phyloP scores from a whole-genome alignment of 1,140 invertebrate species.

The Heliothis virescens region DNA sequence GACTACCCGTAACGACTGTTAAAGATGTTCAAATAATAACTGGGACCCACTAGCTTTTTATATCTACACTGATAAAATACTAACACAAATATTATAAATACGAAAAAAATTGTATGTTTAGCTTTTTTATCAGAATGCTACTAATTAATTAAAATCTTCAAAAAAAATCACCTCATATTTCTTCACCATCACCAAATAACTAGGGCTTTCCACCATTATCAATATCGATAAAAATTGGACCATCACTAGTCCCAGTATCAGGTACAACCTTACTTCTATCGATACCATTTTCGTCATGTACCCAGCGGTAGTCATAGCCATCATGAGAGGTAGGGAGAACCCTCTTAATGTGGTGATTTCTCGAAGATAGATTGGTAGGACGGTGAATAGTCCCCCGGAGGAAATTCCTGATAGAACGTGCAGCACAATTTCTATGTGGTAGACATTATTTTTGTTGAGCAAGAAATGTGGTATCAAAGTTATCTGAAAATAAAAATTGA shows the following conservation, averaged over 20 bases:
- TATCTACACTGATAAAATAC: too few species aligned
- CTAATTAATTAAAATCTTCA: too few species aligned
- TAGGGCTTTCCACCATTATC: slow-evolving; percentile 68
- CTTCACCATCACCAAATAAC: slow-evolving; percentile 67
- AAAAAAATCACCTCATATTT: slow-evolving; percentile 73
- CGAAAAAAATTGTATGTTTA: too few species aligned
- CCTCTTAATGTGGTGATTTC: slow-evolving; percentile 63
- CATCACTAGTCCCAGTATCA: slow-evolving; percentile 65
- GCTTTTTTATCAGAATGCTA: too few species aligned
- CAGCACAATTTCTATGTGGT: slow-evolving; percentile 52
- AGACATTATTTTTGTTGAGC: slow-evolving; percentile 54
- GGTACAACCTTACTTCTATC: slow-evolving; percentile 64
- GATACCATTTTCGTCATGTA: slow-evolving; percentile 65
- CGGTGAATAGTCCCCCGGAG: slow-evolving; percentile 68
- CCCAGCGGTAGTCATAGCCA: slow-evolving; percentile 66
- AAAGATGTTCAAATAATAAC: too few species aligned
- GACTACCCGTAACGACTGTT: too few species aligned
- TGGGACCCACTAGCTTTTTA: too few species aligned
- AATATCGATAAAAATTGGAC: slow-evolving; percentile 68
- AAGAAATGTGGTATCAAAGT: slow-evolving; percentile 65
- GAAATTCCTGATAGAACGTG: slow-evolving; percentile 67
- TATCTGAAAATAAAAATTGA: slow-evolving; percentile 47
- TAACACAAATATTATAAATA: too few species aligned
- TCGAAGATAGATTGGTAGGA: slow-evolving; percentile 69
- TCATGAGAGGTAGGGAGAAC: slow-evolving; percentile 56